A percentile compares a stretch with the other conserved stretches of the same genome.
Conservation (phyloP, 1,140 invertebrate genomes). For the Drosophila jambulina region DNA sequence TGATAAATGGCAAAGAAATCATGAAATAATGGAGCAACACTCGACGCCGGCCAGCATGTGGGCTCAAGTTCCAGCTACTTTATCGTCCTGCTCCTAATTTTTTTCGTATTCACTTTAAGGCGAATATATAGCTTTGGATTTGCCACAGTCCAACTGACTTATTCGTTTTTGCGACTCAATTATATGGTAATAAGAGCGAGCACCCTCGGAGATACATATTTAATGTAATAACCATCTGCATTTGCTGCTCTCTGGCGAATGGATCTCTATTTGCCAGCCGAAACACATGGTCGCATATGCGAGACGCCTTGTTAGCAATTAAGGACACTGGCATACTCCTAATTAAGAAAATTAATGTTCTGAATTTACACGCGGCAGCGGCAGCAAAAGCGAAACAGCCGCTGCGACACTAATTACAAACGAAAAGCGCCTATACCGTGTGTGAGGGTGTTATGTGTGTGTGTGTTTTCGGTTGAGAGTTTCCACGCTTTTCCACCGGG, state of each 20-base stretch:
- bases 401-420: conserved; percentile 81
- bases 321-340: conserved; percentile 74
- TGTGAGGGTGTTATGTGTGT: conserved; percentile 1
- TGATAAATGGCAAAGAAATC: conserved; percentile 79
- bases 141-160: conserved; percentile 5
- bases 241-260: conserved; percentile 26
- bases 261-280: conserved; percentile 32
- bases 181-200: conserved; percentile 42
- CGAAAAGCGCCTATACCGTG: conserved; percentile 52
- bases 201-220: conserved; percentile 58
- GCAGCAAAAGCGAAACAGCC: conserved; percentile 76
- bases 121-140: conserved; percentile 13
- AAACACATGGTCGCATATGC: conserved; percentile 70
- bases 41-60: conserved; percentile 56
- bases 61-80: conserved; percentile 54
- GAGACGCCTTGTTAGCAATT: conserved; percentile 75
- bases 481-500: conserved; percentile 6
- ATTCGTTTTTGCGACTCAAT: conserved; percentile 37
- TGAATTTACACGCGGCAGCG: conserved; percentile 67
- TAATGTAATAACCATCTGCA: conserved; percentile 81
- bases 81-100: not conserved
- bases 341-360: conserved; percentile 81
- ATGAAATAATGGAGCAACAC: conserved; percentile 80
- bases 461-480: conserved; percentile 12
- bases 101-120: conserved; percentile 15